Conservation (phyloP, 2,797 vertebrate genomes). For the Bufotes viridis region DNA sequence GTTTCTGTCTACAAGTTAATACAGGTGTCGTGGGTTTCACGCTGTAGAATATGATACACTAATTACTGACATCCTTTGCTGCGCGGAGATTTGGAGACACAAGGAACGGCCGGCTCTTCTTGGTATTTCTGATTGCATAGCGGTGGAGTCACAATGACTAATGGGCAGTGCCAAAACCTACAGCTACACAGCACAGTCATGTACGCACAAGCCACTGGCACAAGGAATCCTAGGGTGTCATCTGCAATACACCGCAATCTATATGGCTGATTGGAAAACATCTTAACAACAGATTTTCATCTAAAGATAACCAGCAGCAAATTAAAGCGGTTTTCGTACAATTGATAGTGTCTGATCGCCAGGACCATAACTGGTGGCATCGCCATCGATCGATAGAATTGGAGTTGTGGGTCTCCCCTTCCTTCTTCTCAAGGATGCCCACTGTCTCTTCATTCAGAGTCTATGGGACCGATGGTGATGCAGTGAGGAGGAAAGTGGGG, state of each 20-base stretch:
- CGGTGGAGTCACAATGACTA: background rate
- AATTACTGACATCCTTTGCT: background rate
- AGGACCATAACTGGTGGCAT: too few relatives aligned
- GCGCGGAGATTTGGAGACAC: background rate
- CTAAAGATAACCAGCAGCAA: background rate
- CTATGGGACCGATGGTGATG: too few relatives aligned
- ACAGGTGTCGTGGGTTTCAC: slow-evolving; percentile 23
- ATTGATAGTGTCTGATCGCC: too few relatives aligned
- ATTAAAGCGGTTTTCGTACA: background rate
- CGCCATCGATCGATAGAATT: too few relatives aligned
- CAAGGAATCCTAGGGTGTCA: background rate
- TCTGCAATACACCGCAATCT: background rate
- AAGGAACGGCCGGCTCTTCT: background rate
- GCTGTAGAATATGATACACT: slow-evolving; percentile 24
- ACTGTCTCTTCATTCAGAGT: too few relatives aligned
- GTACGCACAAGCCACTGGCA: background rate
- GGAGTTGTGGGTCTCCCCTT: too few relatives aligned
- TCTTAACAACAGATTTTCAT: background rate
- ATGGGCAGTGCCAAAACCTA: background rate
- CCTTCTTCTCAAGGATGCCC: too few relatives aligned
- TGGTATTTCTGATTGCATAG: background rate
- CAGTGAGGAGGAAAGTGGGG: too few relatives aligned
- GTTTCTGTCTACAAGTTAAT: slow-evolving; percentile 4
- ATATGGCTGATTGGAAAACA: background rate
- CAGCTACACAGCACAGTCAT: background rate